These are phyloP conservation scores for Hirtodrosophila histrioides DNA, from an alignment of 2,888 invertebrate species.

Conservation along the genomic window DNA sequence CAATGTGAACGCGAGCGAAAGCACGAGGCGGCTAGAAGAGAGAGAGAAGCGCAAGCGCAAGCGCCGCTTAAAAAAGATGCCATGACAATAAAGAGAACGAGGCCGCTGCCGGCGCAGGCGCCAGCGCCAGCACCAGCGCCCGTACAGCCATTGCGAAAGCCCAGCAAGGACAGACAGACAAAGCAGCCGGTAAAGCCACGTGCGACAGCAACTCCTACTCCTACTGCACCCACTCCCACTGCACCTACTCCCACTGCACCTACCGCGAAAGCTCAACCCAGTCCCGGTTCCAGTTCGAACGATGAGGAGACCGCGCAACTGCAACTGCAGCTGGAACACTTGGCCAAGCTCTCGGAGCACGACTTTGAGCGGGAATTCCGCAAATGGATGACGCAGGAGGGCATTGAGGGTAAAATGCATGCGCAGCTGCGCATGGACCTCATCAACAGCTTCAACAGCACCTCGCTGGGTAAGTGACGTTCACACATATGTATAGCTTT, in stretches of 20 bases:
- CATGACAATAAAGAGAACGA: not conserved
- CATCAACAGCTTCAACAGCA: conserved; percentile 81
- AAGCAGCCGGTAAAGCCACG: not conserved
- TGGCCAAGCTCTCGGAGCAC: conserved; percentile 78
- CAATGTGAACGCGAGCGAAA: conserved; percentile 55
- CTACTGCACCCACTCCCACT: too few relatives aligned
- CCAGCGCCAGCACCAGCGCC: conserved; percentile 5
- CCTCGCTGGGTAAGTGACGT: conserved; percentile 77
- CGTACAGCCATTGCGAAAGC: not conserved
- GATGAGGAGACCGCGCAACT: conserved; percentile 22
- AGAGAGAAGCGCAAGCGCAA: conserved; percentile 38
- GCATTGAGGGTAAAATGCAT: conserved; percentile 80
- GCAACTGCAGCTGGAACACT: conserved; percentile 71
- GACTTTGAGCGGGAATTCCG: conserved; percentile 82
- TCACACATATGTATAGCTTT: too few relatives aligned
- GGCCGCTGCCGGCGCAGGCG: conserved; percentile 1
- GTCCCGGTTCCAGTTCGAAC: not conserved
- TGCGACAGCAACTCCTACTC: not conserved
- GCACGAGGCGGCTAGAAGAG: conserved; percentile 49
- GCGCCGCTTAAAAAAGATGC: conserved; percentile 32
- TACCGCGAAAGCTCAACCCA: not conserved
- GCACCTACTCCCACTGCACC: too few relatives aligned
- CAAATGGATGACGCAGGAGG: conserved; percentile 82
- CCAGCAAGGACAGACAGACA: conserved; percentile 1
- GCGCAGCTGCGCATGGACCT: conserved; percentile 82